Percentiles rank a stretch among this genome's conserved stretches.
These are phyloP conservation scores for Mythimna pallens DNA, from an alignment of 2,888 invertebrate genomes.

Conservation along the genomic window DNA sequence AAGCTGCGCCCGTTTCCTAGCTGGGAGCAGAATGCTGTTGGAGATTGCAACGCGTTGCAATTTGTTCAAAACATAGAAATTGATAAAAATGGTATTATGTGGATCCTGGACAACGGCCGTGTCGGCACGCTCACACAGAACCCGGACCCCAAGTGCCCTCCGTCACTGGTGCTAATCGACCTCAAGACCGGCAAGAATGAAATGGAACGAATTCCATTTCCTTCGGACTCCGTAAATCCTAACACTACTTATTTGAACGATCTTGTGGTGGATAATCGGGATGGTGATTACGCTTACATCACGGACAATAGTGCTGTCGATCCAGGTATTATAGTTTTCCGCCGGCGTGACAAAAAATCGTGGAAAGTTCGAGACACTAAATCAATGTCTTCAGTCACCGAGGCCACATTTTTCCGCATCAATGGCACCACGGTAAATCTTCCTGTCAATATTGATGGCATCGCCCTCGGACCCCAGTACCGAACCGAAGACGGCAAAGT, in stretches of 20 bases:
- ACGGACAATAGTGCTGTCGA: constrained; percentile 93
- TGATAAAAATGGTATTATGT: constrained; percentile 93
- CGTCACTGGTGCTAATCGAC: constrained; percentile 93
- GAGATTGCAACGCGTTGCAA: constrained; percentile 93
- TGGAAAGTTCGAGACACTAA: constrained; percentile 93
- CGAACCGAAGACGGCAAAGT: constrained; percentile 76
- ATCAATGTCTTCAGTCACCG: constrained; percentile 92
- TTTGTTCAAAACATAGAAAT: constrained; percentile 94
- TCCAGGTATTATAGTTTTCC: constrained; percentile 94
- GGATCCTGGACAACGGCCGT: constrained; percentile 93
- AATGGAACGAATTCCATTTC: constrained; percentile 91
- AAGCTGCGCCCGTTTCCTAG: constrained; percentile 93
- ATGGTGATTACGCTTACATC: constrained; percentile 93
- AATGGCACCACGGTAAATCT: constrained; percentile 90
- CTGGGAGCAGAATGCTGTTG: constrained; percentile 92
- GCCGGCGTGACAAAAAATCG: constrained; percentile 91
- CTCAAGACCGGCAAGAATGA: constrained; percentile 90
- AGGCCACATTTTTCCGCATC: constrained; percentile 91
- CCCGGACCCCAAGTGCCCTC: constrained; percentile 91
- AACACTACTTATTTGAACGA: constrained; percentile 93
- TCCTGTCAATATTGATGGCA: constrained; percentile 92
- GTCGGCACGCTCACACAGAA: constrained; percentile 90
- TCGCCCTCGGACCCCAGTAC: constrained; percentile 92
- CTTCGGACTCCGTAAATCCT: constrained; percentile 90
- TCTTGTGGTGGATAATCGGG: constrained; percentile 93